Evolutionary conservation across 2,888 invertebrate species (phyloP).

Genomic region (Spodoptera picta): DNA sequence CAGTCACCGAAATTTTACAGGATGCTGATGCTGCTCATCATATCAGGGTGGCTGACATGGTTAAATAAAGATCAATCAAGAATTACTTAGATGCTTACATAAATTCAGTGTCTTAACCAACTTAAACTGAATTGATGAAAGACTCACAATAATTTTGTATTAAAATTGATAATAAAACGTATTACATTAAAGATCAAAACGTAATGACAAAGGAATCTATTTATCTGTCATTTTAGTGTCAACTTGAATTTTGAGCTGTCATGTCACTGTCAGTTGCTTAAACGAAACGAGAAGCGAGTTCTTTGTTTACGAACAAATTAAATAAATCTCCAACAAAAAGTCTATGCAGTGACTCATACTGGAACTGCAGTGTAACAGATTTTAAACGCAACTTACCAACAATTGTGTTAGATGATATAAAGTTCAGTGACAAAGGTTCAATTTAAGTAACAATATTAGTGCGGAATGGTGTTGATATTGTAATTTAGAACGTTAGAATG

Average conservation of each 20-base stretch:
- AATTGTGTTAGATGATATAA: conserved; percentile 50
- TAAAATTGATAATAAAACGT: too few species aligned
- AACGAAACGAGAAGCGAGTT: conserved; percentile 21
- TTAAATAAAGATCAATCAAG: too few species aligned
- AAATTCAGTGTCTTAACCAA: too few species aligned
- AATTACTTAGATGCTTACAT: too few species aligned
- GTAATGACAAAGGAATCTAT: conserved; percentile 3
- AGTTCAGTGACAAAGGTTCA: conserved; percentile 27
- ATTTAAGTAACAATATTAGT: conserved; percentile 24
- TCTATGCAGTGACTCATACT: conserved; percentile 56
- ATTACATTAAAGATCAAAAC: not conserved
- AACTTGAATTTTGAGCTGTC: conserved; percentile 1
- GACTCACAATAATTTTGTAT: too few species aligned
- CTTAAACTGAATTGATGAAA: too few species aligned
- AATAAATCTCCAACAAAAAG: conserved; percentile 48
- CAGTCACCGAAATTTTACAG: too few species aligned
- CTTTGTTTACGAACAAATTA: conserved; percentile 62
- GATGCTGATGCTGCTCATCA: too few species aligned
- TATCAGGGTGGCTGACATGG: too few species aligned
- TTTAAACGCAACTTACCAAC: conserved; percentile 26
- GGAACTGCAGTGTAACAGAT: conserved; percentile 41
- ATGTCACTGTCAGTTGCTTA: conserved; percentile 26
- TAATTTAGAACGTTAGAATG: conserved; percentile 68
- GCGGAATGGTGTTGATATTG: conserved; percentile 63
- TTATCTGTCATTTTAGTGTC: conserved; percentile 4